Conservation (phyloP, 2,113 vertebrate species). For the Entelurus aequoreus region DNA sequence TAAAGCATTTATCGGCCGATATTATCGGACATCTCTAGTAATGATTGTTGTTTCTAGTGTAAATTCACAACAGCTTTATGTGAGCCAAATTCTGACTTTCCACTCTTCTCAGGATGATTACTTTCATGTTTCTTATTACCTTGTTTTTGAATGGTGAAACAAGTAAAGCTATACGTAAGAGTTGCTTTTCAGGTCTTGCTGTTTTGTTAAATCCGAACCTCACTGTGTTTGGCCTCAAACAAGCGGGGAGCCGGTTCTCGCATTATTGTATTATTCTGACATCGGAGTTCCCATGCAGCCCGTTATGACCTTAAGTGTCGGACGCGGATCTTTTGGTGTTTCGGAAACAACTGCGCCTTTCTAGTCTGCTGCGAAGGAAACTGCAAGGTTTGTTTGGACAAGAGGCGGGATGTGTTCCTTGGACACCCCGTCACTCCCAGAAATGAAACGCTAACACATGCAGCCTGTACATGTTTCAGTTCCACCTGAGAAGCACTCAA, state of each 20-base stretch:
- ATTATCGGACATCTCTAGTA: too few relatives aligned
- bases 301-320: conserved; percentile 13
- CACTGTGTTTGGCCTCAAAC: conserved; percentile 39
- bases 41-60: too few relatives aligned
- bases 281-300: conserved; percentile 27
- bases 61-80: not conserved
- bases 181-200: conserved; percentile 23
- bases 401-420: conserved; percentile 41
- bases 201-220: conserved; percentile 14
- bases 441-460: conserved; percentile 11
- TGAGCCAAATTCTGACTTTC: conserved; percentile 2
- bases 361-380: conserved; percentile 38
- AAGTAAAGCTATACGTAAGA: conserved; percentile 23
- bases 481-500: not conserved
- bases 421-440: conserved; percentile 15
- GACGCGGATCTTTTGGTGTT: conserved; percentile 38
- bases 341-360: conserved; percentile 29
- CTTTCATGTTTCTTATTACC: conserved; percentile 6
- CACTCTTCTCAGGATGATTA: conserved; percentile 18
- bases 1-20: too few relatives aligned
- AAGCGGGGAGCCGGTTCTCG: conserved; percentile 26
- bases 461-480: not conserved
- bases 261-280: conserved; percentile 26
- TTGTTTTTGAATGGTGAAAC: not conserved
- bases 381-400: conserved; percentile 43